Evolutionary conservation across 2,888 invertebrate species (phyloP).

Genomic region (Tipula unca): DNA sequence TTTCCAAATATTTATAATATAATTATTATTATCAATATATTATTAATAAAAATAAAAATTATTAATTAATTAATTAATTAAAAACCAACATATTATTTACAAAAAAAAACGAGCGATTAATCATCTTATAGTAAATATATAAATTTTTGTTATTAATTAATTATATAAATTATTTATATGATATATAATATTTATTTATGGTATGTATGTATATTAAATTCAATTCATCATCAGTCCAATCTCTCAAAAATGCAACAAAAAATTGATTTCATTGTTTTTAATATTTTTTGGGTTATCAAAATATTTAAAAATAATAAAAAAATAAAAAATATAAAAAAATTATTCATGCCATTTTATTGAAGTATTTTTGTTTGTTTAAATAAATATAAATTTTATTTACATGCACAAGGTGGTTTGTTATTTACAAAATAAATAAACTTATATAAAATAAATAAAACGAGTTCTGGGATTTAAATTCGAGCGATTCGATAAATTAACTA

Average conservation of each 20-base stretch:
- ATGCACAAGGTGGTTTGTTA: not conserved
- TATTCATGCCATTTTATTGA: not conserved
- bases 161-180: not conserved
- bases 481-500: not conserved
- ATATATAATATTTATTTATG: not conserved
- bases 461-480: not conserved
- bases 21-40: not conserved
- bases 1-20: not conserved
- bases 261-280: not conserved
- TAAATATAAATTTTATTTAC: not conserved
- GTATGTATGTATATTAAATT: not conserved
- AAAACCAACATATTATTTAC: conserved; percentile 14
- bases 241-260: conserved; percentile 1
- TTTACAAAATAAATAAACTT: not conserved
- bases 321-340: conserved; percentile 22
- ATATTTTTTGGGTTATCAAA: not conserved
- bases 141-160: not conserved
- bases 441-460: not conserved
- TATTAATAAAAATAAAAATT: not conserved
- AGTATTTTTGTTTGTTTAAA: conserved; percentile 22
- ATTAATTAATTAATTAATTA: not conserved
- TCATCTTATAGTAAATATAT: not conserved
- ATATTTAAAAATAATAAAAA: conserved; percentile 15
- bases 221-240: not conserved
- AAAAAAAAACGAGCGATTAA: not conserved